Percentiles rank a stretch among this genome's conserved stretches.
Evolutionary conservation across 2,797 vertebrate species (phyloP).

Genomic region (Eupleurogrammus muticus): DNA sequence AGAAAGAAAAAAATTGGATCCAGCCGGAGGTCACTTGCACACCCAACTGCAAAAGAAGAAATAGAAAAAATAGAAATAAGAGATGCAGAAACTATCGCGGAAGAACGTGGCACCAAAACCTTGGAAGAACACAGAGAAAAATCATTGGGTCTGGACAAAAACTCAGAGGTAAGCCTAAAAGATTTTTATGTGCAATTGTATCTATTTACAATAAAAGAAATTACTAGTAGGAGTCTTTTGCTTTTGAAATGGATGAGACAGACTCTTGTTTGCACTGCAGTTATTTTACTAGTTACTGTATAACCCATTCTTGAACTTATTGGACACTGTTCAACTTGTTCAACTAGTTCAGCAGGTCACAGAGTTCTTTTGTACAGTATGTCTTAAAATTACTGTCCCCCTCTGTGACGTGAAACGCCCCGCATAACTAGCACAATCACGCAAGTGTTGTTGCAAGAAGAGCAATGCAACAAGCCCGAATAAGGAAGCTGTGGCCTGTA

Average conservation of each 20-base stretch:
- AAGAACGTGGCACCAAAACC: conserved; percentile 53
- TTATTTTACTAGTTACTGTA: neutral
- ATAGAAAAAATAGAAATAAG: conserved; percentile 1
- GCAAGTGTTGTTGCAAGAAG: conserved; percentile 29
- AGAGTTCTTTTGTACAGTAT: conserved; percentile 5
- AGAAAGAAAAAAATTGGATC: conserved; percentile 77
- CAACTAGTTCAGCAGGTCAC: neutral
- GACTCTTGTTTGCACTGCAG: neutral
- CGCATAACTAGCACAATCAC: neutral
- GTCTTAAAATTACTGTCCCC: conserved; percentile 4
- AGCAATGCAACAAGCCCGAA: conserved; percentile 37
- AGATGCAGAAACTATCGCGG: neutral
- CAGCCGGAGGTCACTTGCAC: conserved; percentile 53
- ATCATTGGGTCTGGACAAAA: conserved; percentile 9
- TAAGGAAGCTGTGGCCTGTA: conserved; percentile 58
- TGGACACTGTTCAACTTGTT: neutral
- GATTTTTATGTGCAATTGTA: neutral
- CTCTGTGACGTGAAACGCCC: conserved; percentile 21
- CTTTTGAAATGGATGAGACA: neutral
- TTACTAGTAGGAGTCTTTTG: neutral
- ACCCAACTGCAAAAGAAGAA: conserved; percentile 30
- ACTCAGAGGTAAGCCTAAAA: conserved; percentile 58
- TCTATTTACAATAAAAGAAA: neutral
- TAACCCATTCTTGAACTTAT: neutral
- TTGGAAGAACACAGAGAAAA: conserved; percentile 16